Evolutionary conservation across 92 coral and sea anemone genomes (phyloP), one percentile per base, ranked within the genome.

Genomic region (Palythoa grandiflora): DNA sequence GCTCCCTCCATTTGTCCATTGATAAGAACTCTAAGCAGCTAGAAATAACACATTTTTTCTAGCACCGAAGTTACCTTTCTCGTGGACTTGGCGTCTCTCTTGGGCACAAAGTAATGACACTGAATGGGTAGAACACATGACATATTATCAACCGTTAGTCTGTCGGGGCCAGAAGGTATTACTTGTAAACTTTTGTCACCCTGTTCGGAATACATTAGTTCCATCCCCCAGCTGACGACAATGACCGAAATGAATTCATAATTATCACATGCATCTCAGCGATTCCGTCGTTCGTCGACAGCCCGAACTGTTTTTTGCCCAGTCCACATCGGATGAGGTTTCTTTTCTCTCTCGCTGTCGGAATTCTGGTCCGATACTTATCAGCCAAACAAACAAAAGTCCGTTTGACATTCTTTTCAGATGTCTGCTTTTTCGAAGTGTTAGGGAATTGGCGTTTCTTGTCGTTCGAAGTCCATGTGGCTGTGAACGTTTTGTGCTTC

Each of bases 81-180:
- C 59, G 17, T 84, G 21, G 47, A 52, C 59, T 50, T 57, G 73
- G 51, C 86, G 63, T 36, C 38, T 65, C 80, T 85, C 77, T 87
- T 53, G 87, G 83, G 83, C 57, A 39, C 54, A 3, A 87, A 79
- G 28, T 28, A 28, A 87, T 52, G 70, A 70, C 91, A 83, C 47
- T 91, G 93, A 84, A 91, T 91, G 63, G 91, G 93, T 75, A 91
- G 93, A 88, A 91, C 71, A 79, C 75, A 78, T 20, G 84, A 39
- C 3, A 89, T 75, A 40, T 83, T 74, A 51, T 73, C 73, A 40
- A 88, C 83, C 50, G 76, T 88, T 73, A 79, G 73, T 61, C 83
- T 88, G 70, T 80, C 73, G 77, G 88, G 84, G 7, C 92, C 92
- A 21, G 88, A 57, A 16, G 85, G 86, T 13, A 89, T 84, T 66